Conservation (phyloP, 2,888 invertebrate species). For the Platycheirus rosarum region DNA sequence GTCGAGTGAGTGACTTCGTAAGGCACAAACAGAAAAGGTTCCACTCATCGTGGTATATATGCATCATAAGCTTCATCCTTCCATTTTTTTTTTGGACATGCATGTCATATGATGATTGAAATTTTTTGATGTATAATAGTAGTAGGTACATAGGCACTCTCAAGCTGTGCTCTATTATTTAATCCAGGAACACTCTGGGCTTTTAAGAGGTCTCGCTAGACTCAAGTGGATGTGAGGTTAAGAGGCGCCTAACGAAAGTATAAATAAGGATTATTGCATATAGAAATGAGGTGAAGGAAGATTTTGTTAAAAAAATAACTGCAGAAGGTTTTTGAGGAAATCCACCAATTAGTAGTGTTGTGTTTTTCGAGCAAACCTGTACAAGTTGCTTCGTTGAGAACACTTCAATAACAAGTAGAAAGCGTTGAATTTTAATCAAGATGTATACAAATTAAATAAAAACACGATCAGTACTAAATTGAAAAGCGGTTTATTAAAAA, state of each 20-base stretch:
- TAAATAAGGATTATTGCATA: conserved; percentile 44
- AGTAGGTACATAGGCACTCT: background rate
- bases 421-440: background rate
- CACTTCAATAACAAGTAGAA: background rate
- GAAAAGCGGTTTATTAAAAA: no score
- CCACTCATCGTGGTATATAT: conserved; percentile 22
- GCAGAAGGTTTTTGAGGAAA: background rate
- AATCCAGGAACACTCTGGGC: conserved; percentile 53
- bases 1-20: conserved; percentile 68
- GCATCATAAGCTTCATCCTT: conserved; percentile 57
- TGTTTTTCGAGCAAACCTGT: conserved; percentile 19
- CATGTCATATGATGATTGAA: conserved; percentile 35
- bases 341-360: conserved; percentile 15
- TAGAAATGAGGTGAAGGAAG: conserved; percentile 18
- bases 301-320: background rate
- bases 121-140: conserved; percentile 45
- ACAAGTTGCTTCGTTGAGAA: conserved; percentile 17
- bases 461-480: no score
- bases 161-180: conserved; percentile 63
- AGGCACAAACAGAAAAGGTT: conserved; percentile 54
- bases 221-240: conserved; percentile 63
- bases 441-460: no score
- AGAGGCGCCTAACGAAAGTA: conserved; percentile 67
- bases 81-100: conserved; percentile 14
- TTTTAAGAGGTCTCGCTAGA: conserved; percentile 38